phyloP scores from a whole-genome alignment of 2,888 invertebrate genomes.

The Caenorhabditis sp. region DNA sequence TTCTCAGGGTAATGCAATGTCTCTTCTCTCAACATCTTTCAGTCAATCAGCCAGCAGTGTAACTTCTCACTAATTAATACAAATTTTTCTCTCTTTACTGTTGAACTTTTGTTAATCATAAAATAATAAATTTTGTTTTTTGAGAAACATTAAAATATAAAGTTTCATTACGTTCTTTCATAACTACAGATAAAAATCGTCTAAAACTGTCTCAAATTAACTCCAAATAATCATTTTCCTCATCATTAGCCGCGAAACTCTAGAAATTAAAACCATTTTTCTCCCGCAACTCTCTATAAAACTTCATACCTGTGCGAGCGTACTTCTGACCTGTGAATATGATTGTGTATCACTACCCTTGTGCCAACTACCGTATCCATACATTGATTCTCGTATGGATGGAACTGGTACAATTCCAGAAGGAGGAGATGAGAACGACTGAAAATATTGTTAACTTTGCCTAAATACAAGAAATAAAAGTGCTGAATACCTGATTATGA shows the following conservation, averaged over 20 bases:
- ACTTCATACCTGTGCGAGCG: background rate
- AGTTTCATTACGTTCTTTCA: background rate
- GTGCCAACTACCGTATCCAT: background rate
- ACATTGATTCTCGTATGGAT: background rate
- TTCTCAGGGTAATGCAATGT: constrained; percentile 50
- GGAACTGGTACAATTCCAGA: background rate
- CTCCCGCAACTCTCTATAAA: background rate
- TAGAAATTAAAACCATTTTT: background rate
- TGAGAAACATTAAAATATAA: background rate
- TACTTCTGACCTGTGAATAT: constrained; percentile 2
- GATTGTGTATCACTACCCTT: background rate
- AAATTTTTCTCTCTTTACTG: constrained; percentile 1
- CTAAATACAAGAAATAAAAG: background rate
- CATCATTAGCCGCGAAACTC: background rate
- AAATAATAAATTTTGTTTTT: too few relatives aligned
- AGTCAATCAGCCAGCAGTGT: constrained; percentile 54
- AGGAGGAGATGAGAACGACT: background rate
- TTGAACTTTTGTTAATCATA: constrained; percentile 9
- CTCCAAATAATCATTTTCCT: constrained; percentile 6
- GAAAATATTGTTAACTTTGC: background rate
- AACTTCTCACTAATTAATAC: constrained; percentile 31
- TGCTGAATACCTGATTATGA: background rate
- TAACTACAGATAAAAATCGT: background rate
- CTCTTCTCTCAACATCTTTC: constrained; percentile 49
- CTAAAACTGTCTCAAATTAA: background rate